Evolutionary conservation across 2,888 invertebrate genomes (phyloP).

Genomic region (Pristionchus fissidentatus): DNA sequence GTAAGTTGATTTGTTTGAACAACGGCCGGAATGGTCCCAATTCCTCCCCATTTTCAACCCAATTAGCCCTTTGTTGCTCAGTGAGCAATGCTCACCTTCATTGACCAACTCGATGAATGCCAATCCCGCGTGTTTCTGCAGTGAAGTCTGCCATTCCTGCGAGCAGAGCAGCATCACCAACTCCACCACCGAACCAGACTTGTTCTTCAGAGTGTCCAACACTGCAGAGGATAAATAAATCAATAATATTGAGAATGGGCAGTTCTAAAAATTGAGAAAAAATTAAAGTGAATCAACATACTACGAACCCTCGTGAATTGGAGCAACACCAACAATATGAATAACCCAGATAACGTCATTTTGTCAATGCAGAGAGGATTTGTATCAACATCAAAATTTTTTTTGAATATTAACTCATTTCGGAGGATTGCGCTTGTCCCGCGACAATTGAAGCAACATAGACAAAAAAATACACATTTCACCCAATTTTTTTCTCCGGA

Average conservation of each 20-base stretch:
- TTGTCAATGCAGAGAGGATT: too few species aligned
- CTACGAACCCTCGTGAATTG: neutral
- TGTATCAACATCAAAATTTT: too few species aligned
- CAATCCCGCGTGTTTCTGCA: constrained; percentile 98
- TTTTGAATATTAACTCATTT: too few species aligned
- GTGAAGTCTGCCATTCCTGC: constrained; percentile 98
- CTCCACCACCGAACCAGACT: constrained; percentile 88
- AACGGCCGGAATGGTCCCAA: too few species aligned
- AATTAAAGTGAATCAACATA: neutral
- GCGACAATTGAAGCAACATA: too few species aligned
- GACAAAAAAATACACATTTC: too few species aligned
- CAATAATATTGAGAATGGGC: neutral
- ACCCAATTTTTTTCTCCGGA: too few species aligned
- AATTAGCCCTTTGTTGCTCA: too few species aligned
- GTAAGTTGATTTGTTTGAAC: neutral
- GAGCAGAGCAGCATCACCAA: constrained; percentile 95
- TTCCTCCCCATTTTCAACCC: too few species aligned
- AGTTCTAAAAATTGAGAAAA: neutral
- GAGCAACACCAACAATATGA: neutral
- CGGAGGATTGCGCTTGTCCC: too few species aligned
- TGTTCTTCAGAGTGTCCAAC: constrained; percentile 86
- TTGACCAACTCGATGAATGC: constrained; percentile 99
- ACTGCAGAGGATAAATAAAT: constrained; percentile 79
- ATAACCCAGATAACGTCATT: too few species aligned
- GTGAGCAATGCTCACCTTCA: constrained; percentile 86